Evolutionary conservation across 2,113 vertebrate species (phyloP).

Genomic region (Epinephelus cyanopodus): DNA sequence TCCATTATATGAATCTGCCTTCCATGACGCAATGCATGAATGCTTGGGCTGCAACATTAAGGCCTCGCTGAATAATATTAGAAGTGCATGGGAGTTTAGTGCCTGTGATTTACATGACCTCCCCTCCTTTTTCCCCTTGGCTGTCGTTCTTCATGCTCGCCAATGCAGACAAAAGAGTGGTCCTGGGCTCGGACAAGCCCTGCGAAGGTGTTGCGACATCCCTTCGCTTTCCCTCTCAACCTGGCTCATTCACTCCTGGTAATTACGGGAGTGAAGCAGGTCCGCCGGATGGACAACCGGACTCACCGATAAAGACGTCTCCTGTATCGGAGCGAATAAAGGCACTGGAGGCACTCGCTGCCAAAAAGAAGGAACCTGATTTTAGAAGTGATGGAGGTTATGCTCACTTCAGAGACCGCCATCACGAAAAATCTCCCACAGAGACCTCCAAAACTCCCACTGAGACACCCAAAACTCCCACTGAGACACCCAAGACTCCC

Average conservation of each 20-base stretch:
- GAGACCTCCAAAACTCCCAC: not conserved
- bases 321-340: conserved; percentile 86
- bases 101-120: conserved; percentile 76
- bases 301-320: conserved; percentile 79
- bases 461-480: conserved; percentile 10
- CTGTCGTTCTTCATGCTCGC: conserved; percentile 52
- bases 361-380: conserved; percentile 79
- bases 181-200: conserved; percentile 79
- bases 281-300: conserved; percentile 58
- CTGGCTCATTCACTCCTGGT: conserved; percentile 76
- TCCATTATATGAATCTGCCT: conserved; percentile 55
- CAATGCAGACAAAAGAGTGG: conserved; percentile 81
- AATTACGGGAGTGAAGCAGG: conserved; percentile 70
- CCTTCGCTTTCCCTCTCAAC: conserved; percentile 82
- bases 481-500: not conserved
- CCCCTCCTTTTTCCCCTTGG: conserved; percentile 63
- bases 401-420: conserved; percentile 75
- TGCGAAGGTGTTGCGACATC: conserved; percentile 82
- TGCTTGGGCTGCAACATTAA: conserved; percentile 81
- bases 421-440: conserved; percentile 64
- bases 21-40: conserved; percentile 82
- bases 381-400: conserved; percentile 75
- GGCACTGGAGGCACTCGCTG: conserved; percentile 81
- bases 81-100: conserved; percentile 71
- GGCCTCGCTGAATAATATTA: conserved; percentile 59